phyloP scores from a whole-genome alignment of 1,140 invertebrate genomes.

The Lepidostoma basale region DNA sequence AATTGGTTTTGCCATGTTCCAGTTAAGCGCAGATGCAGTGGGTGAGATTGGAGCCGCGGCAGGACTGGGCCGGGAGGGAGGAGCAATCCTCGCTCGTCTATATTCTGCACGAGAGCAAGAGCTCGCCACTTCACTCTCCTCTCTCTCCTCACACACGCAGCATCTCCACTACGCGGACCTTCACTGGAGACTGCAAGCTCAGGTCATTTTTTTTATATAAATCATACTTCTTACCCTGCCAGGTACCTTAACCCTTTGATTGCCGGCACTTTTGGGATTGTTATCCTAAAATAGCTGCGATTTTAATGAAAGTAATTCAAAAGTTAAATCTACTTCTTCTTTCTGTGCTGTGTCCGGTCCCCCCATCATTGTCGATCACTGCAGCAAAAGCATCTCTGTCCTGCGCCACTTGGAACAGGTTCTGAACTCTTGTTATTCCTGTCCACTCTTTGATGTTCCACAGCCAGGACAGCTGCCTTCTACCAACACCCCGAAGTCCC shows the following conservation, averaged over 20 bases:
- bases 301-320: no score
- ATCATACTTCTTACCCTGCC: not conserved
- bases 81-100: conserved; percentile 22
- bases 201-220: conserved; percentile 16
- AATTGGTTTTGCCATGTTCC: not conserved
- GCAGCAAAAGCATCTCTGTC: no score
- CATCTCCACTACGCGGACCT: conserved; percentile 25
- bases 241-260: not conserved
- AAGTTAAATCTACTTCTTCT: not conserved
- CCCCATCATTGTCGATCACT: no score
- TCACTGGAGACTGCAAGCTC: conserved; percentile 40
- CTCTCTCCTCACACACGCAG: conserved; percentile 14
- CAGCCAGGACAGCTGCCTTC: no score
- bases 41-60: not conserved
- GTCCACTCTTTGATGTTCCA: no score
- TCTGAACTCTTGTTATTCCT: no score
- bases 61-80: conserved; percentile 26
- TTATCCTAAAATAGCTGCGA: not conserved
- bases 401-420: not conserved
- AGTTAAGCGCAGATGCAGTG: conserved; percentile 37
- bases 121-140: conserved; percentile 12
- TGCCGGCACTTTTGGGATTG: no score
- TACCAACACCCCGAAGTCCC: no score
- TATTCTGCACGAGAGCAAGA: conserved; percentile 21
- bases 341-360: not conserved